phyloP scores from a whole-genome alignment of 1,140 invertebrate genomes.

The Eumeta japonica region DNA sequence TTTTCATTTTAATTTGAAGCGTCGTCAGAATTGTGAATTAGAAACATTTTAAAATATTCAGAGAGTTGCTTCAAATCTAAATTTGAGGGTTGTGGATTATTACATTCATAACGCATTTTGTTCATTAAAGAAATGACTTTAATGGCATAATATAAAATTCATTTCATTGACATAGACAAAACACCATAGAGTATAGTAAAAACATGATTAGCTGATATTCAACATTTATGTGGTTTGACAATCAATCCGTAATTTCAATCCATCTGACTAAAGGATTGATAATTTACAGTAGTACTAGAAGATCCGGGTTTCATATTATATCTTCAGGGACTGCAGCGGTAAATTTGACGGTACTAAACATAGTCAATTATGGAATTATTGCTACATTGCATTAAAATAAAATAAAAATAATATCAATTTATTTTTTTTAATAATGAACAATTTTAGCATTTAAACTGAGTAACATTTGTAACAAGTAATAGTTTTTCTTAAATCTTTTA shows the following conservation, averaged over 20 bases:
- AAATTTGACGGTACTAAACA: neutral
- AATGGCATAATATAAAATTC: neutral
- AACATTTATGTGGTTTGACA: no score
- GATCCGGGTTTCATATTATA: neutral
- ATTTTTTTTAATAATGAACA: neutral
- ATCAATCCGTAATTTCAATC: no score
- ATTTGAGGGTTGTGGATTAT: no score
- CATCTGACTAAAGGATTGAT: no score
- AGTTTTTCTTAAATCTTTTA: constrained; percentile 1
- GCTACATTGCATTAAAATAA: neutral
- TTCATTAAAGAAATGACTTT: no score
- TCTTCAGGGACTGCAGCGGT: neutral
- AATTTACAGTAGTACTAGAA: neutral
- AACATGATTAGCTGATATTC: no score
- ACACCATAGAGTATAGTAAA: no score
- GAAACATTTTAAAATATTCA: no score
- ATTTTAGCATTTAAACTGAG: constrained; percentile 1
- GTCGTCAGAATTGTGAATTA: no score
- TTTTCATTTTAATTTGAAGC: no score
- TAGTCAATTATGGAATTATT: neutral
- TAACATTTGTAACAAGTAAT: constrained; percentile 1
- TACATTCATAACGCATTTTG: no score
- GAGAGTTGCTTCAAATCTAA: no score
- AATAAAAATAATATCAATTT: constrained; percentile 1
- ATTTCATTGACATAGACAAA: neutral